Percentiles rank a stretch among this genome's conserved stretches.
Evolutionary conservation across 1,140 invertebrate species (phyloP).

Genomic region (Atta texana): DNA sequence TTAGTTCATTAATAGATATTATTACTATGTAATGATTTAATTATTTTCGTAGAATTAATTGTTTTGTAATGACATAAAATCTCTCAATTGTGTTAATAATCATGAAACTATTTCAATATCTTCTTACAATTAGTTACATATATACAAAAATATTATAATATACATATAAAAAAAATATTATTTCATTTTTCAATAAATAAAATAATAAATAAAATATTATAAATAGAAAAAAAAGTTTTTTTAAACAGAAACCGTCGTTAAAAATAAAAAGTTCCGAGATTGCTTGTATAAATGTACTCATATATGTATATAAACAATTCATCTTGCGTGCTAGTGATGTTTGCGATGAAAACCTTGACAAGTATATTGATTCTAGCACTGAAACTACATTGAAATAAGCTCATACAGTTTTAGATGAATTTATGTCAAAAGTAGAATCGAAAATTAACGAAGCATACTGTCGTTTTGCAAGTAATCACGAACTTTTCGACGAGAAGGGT

Average conservation of each 20-base stretch:
- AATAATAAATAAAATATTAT: neutral
- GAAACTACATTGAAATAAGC: conserved; percentile 9
- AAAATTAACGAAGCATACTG: conserved; percentile 24
- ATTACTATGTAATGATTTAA: neutral
- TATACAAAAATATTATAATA: too few species aligned
- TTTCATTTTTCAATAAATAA: neutral
- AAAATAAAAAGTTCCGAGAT: neutral
- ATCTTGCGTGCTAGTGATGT: conserved; percentile 16
- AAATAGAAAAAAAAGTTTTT: neutral
- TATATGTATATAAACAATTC: neutral
- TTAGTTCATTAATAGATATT: neutral
- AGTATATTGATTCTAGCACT: conserved; percentile 7
- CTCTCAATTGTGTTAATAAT: neutral
- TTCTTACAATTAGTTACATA: neutral
- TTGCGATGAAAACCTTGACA: conserved; percentile 32
- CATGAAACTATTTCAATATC: neutral
- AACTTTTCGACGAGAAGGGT: conserved; percentile 25
- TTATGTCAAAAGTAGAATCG: conserved; percentile 13
- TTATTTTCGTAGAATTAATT: neutral
- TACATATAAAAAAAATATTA: neutral
- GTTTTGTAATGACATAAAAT: neutral
- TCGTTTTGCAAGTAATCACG: conserved; percentile 27
- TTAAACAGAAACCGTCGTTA: neutral
- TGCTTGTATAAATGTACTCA: neutral
- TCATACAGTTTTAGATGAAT: neutral